Base-by-base conservation (phyloP, 2,888 invertebrate species). In the Pimpla rufipes region DNA sequence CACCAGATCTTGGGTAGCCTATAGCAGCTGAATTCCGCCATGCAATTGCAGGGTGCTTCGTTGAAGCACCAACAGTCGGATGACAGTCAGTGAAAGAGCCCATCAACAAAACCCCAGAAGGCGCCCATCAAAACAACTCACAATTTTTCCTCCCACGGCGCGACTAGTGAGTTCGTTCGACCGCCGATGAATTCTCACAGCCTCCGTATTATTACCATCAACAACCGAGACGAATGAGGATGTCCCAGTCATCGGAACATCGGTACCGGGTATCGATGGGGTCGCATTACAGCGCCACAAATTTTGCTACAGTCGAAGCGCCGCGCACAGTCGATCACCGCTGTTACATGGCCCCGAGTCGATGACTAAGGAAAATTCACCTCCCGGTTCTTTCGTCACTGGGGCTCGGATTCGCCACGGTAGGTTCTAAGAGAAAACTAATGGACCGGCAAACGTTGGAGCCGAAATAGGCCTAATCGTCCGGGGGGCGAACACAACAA, bases 381-480 rank as follows among this genome's bases (percentile, higher is more conserved):
- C 59, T 16, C n/a, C n/a, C 1, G 16, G 40, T 35, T 62, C 35
- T 59, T 55, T 37, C 62, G 18, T n/a, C 2, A 42, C 59, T 62
- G 47, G 55, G 29, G 29, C 29, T n/a, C n/a, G 55, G 80, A 75
- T 68, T 80, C 40, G 75, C 52, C 18, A 10, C 13, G n/a, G 2
- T 62, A 42, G 23, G 29, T 52, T 50, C 29, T 23, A 42, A 45
- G 35, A 47, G 45, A 11, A 42, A 90, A 89, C 90, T 87, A 89
- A 81, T 86, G 83, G 85, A 86, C 86, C 88, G 87, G 86, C 89
- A 88, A 90, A 89, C 89, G 89, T 88, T 88, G 85, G 5, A 90
- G 87, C 88, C 89, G 87, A 91, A 91, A 90, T 90, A 88, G n/a
- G 86, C 89, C 89, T 90, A 91, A 90, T 91, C 88, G 91, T 90